These are phyloP conservation scores for Hylaea fasciaria DNA, from an alignment of 2,888 invertebrate species.

Conservation along the genomic window DNA sequence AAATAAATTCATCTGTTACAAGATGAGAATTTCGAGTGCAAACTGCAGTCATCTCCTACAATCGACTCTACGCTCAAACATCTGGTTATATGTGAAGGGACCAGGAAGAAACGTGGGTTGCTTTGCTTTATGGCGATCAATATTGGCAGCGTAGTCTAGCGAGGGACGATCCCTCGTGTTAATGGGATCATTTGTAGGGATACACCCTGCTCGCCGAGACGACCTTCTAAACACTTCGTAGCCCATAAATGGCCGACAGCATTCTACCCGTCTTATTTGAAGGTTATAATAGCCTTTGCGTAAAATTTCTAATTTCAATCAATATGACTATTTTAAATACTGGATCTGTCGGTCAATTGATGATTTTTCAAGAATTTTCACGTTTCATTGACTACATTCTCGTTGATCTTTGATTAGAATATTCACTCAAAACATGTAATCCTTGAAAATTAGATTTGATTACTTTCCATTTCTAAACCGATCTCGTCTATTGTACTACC, in stretches of 20 bases:
- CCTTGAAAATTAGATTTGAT: slow-evolving; percentile 22
- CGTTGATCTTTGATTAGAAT: not conserved
- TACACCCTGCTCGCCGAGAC: slow-evolving; percentile 57
- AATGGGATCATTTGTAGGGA: slow-evolving; percentile 69
- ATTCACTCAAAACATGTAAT: slow-evolving; percentile 14
- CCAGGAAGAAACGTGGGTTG: slow-evolving; percentile 30
- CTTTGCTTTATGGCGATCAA: slow-evolving; percentile 57
- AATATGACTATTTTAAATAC: too few species aligned
- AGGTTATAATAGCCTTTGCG: not conserved
- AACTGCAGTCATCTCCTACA: slow-evolving; percentile 11
- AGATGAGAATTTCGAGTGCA: slow-evolving; percentile 14
- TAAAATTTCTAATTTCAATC: not conserved
- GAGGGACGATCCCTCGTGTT: slow-evolving; percentile 66
- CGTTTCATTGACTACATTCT: too few species aligned
- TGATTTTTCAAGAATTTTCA: too few species aligned
- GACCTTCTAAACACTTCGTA: slow-evolving; percentile 47
- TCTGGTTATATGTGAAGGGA: slow-evolving; percentile 18
- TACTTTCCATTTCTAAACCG: slow-evolving; percentile 31
- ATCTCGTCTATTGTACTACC: slow-evolving; percentile 19
- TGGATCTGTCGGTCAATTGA: too few species aligned
- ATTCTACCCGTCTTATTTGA: slow-evolving; percentile 1
- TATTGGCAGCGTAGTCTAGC: slow-evolving; percentile 60
- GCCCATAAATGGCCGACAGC: slow-evolving; percentile 11
- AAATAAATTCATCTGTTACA: too few species aligned
- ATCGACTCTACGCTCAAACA: not conserved